These are phyloP conservation scores for Setipinna tenuifilis DNA, from an alignment of 2,797 vertebrate species.

Conservation along the genomic window DNA sequence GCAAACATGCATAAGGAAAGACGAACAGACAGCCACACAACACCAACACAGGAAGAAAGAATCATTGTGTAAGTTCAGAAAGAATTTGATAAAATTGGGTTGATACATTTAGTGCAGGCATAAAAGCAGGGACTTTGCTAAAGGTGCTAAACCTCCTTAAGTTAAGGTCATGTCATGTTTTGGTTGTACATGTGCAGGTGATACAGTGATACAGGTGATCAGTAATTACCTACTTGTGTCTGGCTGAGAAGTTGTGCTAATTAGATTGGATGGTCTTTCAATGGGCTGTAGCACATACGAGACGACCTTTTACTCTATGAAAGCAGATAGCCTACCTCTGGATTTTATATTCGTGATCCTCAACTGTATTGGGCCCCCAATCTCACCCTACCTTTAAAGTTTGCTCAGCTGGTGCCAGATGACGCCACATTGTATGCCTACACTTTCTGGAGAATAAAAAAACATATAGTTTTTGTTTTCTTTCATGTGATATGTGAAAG, in stretches of 20 bases:
- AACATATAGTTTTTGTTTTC: neutral
- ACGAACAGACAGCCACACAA: neutral
- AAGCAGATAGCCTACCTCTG: no score
- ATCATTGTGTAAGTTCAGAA: neutral
- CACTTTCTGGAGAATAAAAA: neutral
- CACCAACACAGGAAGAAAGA: neutral
- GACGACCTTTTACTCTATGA: no score
- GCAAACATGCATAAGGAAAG: conserved; percentile 8
- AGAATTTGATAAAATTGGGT: neutral
- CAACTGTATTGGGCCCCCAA: no score
- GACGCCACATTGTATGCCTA: neutral
- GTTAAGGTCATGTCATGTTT: no score
- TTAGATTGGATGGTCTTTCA: no score
- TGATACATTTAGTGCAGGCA: neutral
- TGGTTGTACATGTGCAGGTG: no score
- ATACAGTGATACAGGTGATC: no score
- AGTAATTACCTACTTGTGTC: no score
- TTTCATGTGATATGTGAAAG: neutral
- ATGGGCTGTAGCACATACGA: no score
- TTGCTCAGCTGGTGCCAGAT: neutral
- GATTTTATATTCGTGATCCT: no score
- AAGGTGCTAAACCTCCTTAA: no score
- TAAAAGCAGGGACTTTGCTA: neutral
- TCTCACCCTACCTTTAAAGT: neutral
- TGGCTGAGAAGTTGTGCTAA: no score